Evolutionary conservation across 2,888 invertebrate genomes (phyloP), one percentile per base, ranked within the genome.

Genomic region (Microdon myrmicae): DNA sequence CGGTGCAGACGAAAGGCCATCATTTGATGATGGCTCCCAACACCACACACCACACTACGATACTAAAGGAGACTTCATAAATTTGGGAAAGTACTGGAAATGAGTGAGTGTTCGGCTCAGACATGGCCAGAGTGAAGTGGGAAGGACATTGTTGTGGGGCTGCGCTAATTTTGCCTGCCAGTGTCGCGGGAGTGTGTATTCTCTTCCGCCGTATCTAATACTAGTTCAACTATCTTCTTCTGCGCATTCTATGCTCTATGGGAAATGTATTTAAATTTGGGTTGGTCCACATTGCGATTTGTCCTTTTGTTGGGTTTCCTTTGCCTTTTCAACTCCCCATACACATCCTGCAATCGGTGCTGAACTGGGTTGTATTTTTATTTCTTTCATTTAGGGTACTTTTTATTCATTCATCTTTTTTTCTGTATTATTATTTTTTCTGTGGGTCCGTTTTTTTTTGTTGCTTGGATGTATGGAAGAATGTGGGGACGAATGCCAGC

Each of bases 181-280:
- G 47, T 64, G 56, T 64, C 61, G 61, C 61, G 61, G 56, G 61
- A 64, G 61, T 58, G 29, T 64, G 64, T 47, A 56, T 56, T 64
- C 64, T 64, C 64, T 64, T 64, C 45, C 51, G 64, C 43, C 53
- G 56, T 64, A 51, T 51, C 64, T 58, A 64, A 58, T 47, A 58
- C 51, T 49, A 64, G 41, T 64, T 47, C 47, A 53, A 53, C 51
- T 58, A 58, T 58, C 58, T 64, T 43, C 58, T 64, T 56, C 64
- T n/a, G 43, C 43, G 64, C 51, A 58, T 58, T 58, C 58, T 43
- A 56, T 37, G 41, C 53, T 47, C 41, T 53, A 34, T 43, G 51
- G 56, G 58, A 64, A 64, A 56, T 51, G 64, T 58, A 64, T 64
- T 64, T 64, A 64, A 64, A 64, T 64, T 64, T 64, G 64, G 64